Evolutionary conservation across 2,113 vertebrate species (phyloP), one percentile per base, ranked within the genome.

Genomic region (Chloroceryle aenea): DNA sequence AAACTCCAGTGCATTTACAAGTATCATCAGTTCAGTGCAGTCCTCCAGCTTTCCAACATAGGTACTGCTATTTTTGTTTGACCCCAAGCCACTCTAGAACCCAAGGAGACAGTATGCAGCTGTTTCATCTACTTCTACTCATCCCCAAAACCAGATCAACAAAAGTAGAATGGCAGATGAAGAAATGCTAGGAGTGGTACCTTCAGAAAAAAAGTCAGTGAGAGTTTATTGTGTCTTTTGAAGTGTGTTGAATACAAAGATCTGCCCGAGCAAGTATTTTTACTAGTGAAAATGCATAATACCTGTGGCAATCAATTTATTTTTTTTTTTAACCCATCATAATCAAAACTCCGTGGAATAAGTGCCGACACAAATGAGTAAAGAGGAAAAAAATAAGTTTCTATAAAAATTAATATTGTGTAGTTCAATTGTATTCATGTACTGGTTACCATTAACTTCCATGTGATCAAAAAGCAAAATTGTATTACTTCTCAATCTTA

Each of bases 1-100:
- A 93, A 91, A 90, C 78, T 85, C 66, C 25, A 63, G 38, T 32
- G 26, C 64, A 96, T 92, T 95, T 89, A 80, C 85, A 96, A 90
- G 77, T 92, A 93, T 89, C 90, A 97, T 93, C 89, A 95, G 73
- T 63, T 71, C 50, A 81, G 64, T 0, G 0, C 67, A 84, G 76
- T 36, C 52, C 59, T 92, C 90, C 20, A 48, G 78, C 67, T 72
- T 89, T 74, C 64, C 73, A 77, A 21, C 21, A 6, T 9, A 79
- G 79, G 85, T 23, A 89, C 32, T 94, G 85, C 48, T 88, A 63
- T 59, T 97, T 86, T 80, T 56, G 14, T 81, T 81, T 93, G 72
- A 90, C 76, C 47, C 12, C 47, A 96, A 59, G 56, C 68, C 68
- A 90, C 55, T 42, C 9, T 29, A 62, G 72, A 82, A 91, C 29